Conservation (phyloP, 2,113 vertebrate genomes). For the Gymnogyps californianus region DNA sequence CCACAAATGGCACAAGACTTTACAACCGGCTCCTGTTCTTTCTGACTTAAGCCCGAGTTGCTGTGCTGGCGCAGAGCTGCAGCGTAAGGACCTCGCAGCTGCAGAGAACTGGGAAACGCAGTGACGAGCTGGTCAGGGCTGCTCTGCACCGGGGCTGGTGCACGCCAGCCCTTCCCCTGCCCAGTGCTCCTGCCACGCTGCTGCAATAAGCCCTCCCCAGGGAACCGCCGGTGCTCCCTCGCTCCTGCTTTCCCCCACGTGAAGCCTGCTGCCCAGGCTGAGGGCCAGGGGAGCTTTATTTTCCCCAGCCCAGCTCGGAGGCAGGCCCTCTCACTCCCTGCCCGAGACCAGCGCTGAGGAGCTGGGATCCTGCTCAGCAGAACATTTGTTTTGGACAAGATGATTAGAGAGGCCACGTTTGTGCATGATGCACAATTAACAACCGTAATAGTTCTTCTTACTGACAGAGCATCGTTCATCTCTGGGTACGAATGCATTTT, state of each 20-base stretch:
- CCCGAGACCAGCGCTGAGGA: not conserved
- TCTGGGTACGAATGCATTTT: not conserved
- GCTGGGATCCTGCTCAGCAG: not conserved
- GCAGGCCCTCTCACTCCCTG: not conserved
- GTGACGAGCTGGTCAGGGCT: fast-evolving
- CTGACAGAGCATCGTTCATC: not conserved
- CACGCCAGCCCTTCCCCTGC: not conserved
- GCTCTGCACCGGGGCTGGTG: not conserved
- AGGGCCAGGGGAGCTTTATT: not conserved
- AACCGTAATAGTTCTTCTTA: fast-evolving
- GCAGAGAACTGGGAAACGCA: not conserved
- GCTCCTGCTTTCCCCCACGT: not conserved
- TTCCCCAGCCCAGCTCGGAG: not conserved
- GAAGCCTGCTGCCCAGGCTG: not conserved
- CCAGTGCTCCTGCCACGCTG: fast-evolving
- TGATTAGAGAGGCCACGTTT: not conserved
- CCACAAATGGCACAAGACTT: not conserved
- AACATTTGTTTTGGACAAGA: not conserved
- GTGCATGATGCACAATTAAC: not conserved
- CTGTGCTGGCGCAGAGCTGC: not conserved
- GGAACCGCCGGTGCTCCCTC: fast-evolving
- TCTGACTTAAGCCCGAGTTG: not conserved
- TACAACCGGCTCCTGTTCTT: not conserved
- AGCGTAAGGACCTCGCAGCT: not conserved
- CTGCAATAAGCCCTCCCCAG: not conserved